Evolutionary conservation across 2,888 invertebrate genomes (phyloP).

Genomic region (Cybosia mesomella): DNA sequence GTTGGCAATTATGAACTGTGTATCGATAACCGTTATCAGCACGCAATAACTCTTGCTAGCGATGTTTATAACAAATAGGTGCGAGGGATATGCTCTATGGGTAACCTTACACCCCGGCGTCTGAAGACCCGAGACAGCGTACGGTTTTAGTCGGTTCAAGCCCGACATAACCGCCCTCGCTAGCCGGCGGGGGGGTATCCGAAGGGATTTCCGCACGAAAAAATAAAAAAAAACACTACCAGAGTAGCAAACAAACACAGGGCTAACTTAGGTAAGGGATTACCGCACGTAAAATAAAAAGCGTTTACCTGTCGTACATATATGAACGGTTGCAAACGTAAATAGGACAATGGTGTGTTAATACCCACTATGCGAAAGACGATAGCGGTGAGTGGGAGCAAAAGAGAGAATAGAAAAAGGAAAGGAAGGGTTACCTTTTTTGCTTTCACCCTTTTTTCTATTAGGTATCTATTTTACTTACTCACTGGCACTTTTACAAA

Average conservation of each 20-base stretch:
- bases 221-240: background rate
- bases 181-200: too few species aligned
- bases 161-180: too few species aligned
- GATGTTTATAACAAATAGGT: constrained; percentile 1
- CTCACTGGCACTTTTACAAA: too few species aligned
- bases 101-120: too few species aligned
- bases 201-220: too few species aligned
- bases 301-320: background rate
- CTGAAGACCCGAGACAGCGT: too few species aligned
- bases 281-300: background rate
- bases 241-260: background rate
- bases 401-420: background rate
- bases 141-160: too few species aligned
- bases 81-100: too few species aligned
- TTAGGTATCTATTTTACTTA: too few species aligned
- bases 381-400: background rate
- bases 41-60: constrained; percentile 5
- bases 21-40: constrained; percentile 15
- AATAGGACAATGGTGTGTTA: background rate
- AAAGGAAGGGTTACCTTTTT: background rate
- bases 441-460: background rate
- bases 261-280: background rate
- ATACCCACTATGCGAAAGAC: background rate
- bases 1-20: background rate
- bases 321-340: background rate